Evolutionary conservation across 1,140 invertebrate genomes (phyloP).

Genomic region (Ceratina australensis): DNA sequence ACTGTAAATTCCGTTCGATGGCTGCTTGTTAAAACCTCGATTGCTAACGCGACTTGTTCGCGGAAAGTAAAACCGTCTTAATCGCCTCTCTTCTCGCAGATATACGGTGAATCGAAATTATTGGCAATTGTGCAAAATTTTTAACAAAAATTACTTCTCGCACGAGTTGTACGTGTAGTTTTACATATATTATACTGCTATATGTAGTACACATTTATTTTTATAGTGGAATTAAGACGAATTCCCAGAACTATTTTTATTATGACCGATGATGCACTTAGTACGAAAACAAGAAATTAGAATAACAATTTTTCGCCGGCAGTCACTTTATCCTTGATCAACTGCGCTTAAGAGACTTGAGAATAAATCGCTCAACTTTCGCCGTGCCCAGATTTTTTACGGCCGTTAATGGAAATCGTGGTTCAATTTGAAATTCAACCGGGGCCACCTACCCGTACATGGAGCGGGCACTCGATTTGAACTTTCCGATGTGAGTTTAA

Average conservation of each 20-base stretch:
- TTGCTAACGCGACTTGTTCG: constrained; percentile 12
- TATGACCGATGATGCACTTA: no score
- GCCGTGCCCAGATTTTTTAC: constrained; percentile 2
- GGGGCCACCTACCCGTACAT: constrained; percentile 2
- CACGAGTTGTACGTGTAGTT: no score
- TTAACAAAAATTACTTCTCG: no score
- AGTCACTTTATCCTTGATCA: no score
- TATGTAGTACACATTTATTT: no score
- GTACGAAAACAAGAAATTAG: no score
- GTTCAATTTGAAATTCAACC: constrained; percentile 36
- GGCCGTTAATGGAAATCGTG: constrained; percentile 69
- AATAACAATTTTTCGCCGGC: no score
- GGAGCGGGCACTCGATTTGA: constrained; percentile 30
- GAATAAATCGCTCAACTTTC: constrained; percentile 18
- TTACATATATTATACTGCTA: no score
- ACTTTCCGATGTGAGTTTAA: constrained; percentile 18
- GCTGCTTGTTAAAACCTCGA: constrained; percentile 26
- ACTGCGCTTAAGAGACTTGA: no score
- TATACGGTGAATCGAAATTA: neutral
- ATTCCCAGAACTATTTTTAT: no score
- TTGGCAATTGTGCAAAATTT: no score
- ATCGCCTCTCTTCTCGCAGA: neutral
- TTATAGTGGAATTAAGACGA: no score
- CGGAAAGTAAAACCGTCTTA: constrained; percentile 19
- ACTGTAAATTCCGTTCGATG: constrained; percentile 43